Base-by-base conservation (phyloP, 2,113 vertebrate genomes). In the Osmerus eperlanus region DNA sequence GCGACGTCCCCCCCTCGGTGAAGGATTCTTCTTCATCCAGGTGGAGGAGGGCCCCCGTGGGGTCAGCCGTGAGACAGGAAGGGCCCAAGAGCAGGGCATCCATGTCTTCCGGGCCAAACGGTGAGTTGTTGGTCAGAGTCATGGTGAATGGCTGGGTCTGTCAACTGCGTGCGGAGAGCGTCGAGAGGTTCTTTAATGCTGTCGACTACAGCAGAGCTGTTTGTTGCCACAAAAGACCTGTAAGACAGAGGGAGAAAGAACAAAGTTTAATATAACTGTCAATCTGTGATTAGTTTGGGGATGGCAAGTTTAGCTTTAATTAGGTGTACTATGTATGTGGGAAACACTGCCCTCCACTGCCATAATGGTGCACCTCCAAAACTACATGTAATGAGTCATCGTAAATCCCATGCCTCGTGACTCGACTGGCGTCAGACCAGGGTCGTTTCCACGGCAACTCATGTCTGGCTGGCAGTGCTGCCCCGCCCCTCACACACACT, bases 61-160 rank as follows among this genome's bases (percentile, higher is more conserved):
- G 71, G 75, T 99, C 96, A 97, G 92, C 97, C 96, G 89, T 96
- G 96, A 91, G 97, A 95, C 89, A 95, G 94, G 93, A 93, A 93
- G 92, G 94, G 72, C 70, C 89, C 86, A 85, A 94, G 83, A 95
- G 92, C 90, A 95, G 94, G 93, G 85, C 89, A 85, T 91, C 88
- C 67, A 88, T 93, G 92, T 91, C 94, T 92, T 94, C 95, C 95
- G 83, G 94, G 93, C 95, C 92, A 94, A 94, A 94, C 91, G 91
- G 92, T 94, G 92, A 95, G 94, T 81, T 95, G 91, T 94, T 94
- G 91, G 64, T 90, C 89, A 76, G 91, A 89, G 95, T 96, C 94
- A 95, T 94, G 93, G 76, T 88, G 89, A 85, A 85, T 85, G 83
- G 87, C 90, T 21, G 13, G 9, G 82, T 89, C 85, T 82, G 88